Percentiles rank a stretch among this genome's conserved stretches.
These are phyloP conservation scores for Synanthedon andrenaeformis DNA, from an alignment of 2,888 invertebrate genomes.

Conservation along the genomic window DNA sequence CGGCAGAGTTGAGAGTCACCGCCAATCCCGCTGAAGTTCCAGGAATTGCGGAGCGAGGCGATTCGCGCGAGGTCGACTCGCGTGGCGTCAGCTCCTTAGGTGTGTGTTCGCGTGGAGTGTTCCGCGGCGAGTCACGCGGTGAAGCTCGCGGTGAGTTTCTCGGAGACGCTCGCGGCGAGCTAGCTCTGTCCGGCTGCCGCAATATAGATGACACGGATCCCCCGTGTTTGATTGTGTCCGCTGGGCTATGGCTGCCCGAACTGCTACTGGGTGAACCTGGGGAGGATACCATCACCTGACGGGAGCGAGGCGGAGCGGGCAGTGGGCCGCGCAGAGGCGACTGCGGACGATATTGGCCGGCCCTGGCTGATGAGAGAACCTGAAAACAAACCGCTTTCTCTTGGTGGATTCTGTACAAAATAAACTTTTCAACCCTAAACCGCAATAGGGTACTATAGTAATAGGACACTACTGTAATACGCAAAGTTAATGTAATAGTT, in stretches of 20 bases:
- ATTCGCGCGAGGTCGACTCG: slow-evolving; percentile 42
- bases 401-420: slow-evolving; percentile 3
- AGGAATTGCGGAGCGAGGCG: slow-evolving; percentile 57
- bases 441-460: neutral
- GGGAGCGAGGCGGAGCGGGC: slow-evolving; percentile 64
- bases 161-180: slow-evolving; percentile 49
- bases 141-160: slow-evolving; percentile 29
- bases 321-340: slow-evolving; percentile 74
- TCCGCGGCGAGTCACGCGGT: slow-evolving; percentile 23
- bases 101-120: slow-evolving; percentile 44
- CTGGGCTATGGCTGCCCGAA: slow-evolving; percentile 84
- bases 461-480: too few relatives aligned
- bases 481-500: too few relatives aligned
- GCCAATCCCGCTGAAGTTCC: slow-evolving; percentile 74
- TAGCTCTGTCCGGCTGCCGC: slow-evolving; percentile 51
- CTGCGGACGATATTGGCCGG: slow-evolving; percentile 78
- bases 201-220: slow-evolving; percentile 61
- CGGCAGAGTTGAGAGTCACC: slow-evolving; percentile 65
- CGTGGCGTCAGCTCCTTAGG: slow-evolving; percentile 47
- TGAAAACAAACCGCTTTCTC: slow-evolving; percentile 15
- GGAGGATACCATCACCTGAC: slow-evolving; percentile 70
- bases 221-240: slow-evolving; percentile 78
- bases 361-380: slow-evolving; percentile 80
- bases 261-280: slow-evolving; percentile 91
- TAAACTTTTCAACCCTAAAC: neutral